Percentiles rank a stretch among this genome's conserved stretches.
Conservation (phyloP, 2,888 invertebrate species). For the Tanypteryx hageni region DNA sequence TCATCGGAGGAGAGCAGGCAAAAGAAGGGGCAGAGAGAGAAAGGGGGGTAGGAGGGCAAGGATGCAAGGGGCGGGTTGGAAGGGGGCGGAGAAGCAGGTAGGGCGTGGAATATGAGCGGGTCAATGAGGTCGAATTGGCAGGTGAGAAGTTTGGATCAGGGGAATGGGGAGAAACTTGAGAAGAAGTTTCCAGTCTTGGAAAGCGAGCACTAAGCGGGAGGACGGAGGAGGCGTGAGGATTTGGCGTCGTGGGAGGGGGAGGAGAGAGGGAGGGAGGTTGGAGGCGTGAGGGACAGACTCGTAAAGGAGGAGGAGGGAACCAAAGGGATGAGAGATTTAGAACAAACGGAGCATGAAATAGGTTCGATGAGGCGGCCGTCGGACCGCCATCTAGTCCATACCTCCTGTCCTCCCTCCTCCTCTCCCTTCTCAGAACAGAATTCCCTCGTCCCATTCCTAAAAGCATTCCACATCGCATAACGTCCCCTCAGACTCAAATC, state of each 20-base stretch:
- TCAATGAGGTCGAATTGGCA: not conserved
- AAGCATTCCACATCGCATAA: too few species aligned
- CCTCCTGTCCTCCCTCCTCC: not conserved
- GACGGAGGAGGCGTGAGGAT: conserved; percentile 70
- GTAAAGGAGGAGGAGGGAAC: conserved; percentile 67
- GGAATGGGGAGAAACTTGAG: not conserved
- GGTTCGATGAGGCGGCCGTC: conserved; percentile 25
- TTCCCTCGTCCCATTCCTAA: too few species aligned
- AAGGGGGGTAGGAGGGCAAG: not conserved
- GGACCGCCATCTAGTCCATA: not conserved
- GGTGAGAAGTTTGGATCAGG: not conserved
- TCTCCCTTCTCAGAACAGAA: too few species aligned
- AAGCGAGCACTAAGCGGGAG: not conserved
- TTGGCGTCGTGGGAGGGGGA: conserved; percentile 69
- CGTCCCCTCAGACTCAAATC: too few species aligned
- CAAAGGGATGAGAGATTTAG: conserved; percentile 68
- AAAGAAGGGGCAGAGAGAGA: not conserved
- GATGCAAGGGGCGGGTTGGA: not conserved
- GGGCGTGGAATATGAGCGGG: not conserved
- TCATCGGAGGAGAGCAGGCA: not conserved
- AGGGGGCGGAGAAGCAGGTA: not conserved
- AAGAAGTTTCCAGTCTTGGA: conserved; percentile 45
- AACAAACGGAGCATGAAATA: conserved; percentile 56
- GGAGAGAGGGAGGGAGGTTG: conserved; percentile 36
- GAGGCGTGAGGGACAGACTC: conserved; percentile 68